Conservation (phyloP, 1,140 invertebrate species). For the Habropoda laboriosa region DNA sequence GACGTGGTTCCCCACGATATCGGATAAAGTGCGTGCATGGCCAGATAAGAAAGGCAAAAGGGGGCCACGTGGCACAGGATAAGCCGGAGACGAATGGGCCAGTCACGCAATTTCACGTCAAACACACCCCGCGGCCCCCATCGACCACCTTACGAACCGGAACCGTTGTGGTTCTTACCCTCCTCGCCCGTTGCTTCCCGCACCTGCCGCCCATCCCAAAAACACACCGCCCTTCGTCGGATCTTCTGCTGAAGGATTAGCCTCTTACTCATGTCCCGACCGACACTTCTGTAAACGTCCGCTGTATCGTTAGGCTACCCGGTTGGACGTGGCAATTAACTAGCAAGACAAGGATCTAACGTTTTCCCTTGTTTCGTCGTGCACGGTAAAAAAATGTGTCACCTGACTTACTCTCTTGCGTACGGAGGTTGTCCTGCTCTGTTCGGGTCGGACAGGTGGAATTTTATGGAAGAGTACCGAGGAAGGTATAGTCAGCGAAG, state of each 20-base stretch:
- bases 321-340: constrained; percentile 48
- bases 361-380: background rate
- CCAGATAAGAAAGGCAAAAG: constrained; percentile 61
- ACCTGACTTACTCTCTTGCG: background rate
- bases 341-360: constrained; percentile 7
- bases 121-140: constrained; percentile 13
- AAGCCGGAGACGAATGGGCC: constrained; percentile 66
- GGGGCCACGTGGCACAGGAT: constrained; percentile 59
- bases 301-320: constrained; percentile 30
- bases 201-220: constrained; percentile 60
- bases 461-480: too few relatives aligned
- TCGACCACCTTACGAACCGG: constrained; percentile 22
- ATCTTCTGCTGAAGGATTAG: constrained; percentile 56
- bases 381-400: constrained; percentile 1
- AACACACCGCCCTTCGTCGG: constrained; percentile 40
- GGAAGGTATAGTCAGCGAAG: too few relatives aligned
- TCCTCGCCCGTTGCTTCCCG: constrained; percentile 22
- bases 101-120: constrained; percentile 68
- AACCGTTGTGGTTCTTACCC: constrained; percentile 57
- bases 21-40: constrained; percentile 64
- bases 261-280: constrained; percentile 49
- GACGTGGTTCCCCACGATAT: constrained; percentile 60
- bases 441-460: rapidly evolving
- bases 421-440: too few relatives aligned
- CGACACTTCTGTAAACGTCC: constrained; percentile 21